Percentiles rank a stretch among this genome's conserved stretches.
phyloP scores from a whole-genome alignment of 2,888 invertebrate species.

The Seira sanloemensis region DNA sequence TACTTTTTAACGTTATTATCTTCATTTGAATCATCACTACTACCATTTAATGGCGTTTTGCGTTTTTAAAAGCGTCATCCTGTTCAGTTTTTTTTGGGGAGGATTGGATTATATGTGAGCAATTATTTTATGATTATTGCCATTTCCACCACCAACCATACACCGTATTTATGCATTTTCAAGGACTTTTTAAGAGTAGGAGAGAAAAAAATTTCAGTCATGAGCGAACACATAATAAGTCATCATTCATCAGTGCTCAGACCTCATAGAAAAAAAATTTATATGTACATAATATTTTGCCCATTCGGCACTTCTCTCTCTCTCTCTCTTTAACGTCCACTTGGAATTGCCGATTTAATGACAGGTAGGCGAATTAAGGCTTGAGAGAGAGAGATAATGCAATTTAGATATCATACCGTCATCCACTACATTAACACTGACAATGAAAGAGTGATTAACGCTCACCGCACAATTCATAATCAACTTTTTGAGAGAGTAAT shows the following conservation, averaged over 20 bases:
- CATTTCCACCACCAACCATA: constrained; percentile 32
- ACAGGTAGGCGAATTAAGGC: constrained; percentile 3
- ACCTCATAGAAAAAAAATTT: too few relatives aligned
- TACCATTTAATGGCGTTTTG: constrained; percentile 40
- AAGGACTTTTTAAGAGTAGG: background rate
- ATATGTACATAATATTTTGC: too few relatives aligned
- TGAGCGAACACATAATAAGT: background rate
- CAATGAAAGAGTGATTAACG: constrained; percentile 29
- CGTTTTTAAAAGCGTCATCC: constrained; percentile 45
- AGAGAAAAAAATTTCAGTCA: background rate
- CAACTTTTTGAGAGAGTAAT: too few relatives aligned
- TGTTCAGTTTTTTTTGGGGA: constrained; percentile 26
- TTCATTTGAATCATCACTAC: constrained; percentile 13
- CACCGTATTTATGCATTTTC: constrained; percentile 1
- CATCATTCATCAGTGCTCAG: constrained; percentile 8
- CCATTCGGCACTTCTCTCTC: too few relatives aligned
- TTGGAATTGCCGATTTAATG: constrained; percentile 57
- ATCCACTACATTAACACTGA: constrained; percentile 7
- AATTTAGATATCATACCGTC: constrained; percentile 13
- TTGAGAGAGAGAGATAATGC: background rate
- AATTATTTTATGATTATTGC: constrained; percentile 27
- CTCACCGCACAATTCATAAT: constrained; percentile 22
- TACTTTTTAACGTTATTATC: constrained; percentile 6
- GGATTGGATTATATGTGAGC: constrained; percentile 13
- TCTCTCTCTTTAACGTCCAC: constrained; percentile 44